Base-by-base conservation (phyloP, 2,888 invertebrate genomes). In the Drosophila imparisetae region DNA sequence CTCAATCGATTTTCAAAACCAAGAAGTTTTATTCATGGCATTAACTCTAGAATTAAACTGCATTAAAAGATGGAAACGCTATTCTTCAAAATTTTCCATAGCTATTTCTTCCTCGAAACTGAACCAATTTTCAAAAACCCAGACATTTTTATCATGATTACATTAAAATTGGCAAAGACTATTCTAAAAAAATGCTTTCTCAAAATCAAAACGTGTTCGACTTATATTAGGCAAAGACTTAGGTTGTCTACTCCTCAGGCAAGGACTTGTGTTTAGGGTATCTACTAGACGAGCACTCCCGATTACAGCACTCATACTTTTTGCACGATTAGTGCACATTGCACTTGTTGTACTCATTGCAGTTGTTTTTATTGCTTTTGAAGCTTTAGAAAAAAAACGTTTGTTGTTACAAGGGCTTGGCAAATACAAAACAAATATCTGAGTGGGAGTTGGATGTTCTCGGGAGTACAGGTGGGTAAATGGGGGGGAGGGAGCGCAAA, bases 391-490 rank as follows among this genome's bases (percentile, higher is more conserved):
- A 45, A 48, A 59, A 72, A 70, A 74, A 65, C 74, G 52, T 64
- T 89, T 85, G 85, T 59, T 70, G 71, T 78, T 89, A 73, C 86
- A 90, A 81, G 84, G 87, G 86, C 57, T 73, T 57, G 71, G 45
- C 74, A 64, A 55, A 55, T 40, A 38, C 27, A n/a, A 24, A 15
- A 15, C 24, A 45, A 45, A 45, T 45, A 45, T 24, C 15, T 48
- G 40, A 54, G 57, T 57, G 57, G 57, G 30, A 57, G 57, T 57
- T 36, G 48, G 24, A 27, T 24, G 45, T 36, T 18, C 45, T 24
- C 15, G n/a, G 6, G 49, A 10, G 49, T 15, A 15, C n/a, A n/a
- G 21, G 29, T n/a, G 36, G n/a, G 27, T 15, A 45, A 15, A 27
- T 24, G 10, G 10, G 24, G 63, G 27, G n/a, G 4, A 8, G 27